Percentiles rank a stretch among this genome's conserved stretches.
Evolutionary conservation across 2,113 vertebrate genomes (phyloP).

Genomic region (Phylloscopus trochilus): DNA sequence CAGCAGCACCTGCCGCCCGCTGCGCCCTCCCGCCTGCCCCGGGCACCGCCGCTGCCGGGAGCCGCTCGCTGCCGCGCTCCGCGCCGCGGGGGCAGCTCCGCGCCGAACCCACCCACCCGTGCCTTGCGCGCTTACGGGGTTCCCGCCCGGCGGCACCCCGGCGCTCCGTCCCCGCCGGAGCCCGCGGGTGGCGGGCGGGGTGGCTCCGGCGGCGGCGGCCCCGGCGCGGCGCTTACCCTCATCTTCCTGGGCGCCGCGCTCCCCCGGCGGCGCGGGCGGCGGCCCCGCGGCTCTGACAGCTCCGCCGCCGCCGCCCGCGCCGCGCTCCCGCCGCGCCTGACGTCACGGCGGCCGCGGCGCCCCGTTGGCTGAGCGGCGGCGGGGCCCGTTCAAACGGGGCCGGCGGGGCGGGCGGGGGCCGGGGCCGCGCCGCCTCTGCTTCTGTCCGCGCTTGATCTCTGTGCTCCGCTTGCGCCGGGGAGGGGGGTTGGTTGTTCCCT

Average conservation of each 20-base stretch:
- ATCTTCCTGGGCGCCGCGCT: not conserved
- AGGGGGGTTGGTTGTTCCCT: no score
- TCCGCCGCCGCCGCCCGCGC: not conserved
- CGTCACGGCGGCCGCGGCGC: slow-evolving; percentile 8
- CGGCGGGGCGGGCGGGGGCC: not conserved
- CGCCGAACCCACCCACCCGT: not conserved
- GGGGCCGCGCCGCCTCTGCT: not conserved
- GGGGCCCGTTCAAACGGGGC: slow-evolving; percentile 47
- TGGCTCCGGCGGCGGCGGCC: not conserved
- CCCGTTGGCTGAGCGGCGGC: slow-evolving; percentile 30
- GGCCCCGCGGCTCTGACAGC: not conserved
- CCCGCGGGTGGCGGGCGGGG: not conserved
- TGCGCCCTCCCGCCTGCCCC: not conserved
- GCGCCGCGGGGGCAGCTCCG: not conserved
- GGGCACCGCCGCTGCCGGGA: no score
- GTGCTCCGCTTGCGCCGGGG: rapidly evolving
- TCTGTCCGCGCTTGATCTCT: rapidly evolving
- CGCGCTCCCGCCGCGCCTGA: not conserved
- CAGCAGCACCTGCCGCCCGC: not conserved
- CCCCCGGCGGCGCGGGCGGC: not conserved
- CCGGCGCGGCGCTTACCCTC: not conserved
- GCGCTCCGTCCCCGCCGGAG: not conserved
- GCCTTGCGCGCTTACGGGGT: not conserved
- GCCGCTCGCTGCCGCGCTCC: no score
- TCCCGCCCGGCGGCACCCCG: not conserved